Evolutionary conservation across 2,888 invertebrate species (phyloP).

Genomic region (Mythimna albipuncta): DNA sequence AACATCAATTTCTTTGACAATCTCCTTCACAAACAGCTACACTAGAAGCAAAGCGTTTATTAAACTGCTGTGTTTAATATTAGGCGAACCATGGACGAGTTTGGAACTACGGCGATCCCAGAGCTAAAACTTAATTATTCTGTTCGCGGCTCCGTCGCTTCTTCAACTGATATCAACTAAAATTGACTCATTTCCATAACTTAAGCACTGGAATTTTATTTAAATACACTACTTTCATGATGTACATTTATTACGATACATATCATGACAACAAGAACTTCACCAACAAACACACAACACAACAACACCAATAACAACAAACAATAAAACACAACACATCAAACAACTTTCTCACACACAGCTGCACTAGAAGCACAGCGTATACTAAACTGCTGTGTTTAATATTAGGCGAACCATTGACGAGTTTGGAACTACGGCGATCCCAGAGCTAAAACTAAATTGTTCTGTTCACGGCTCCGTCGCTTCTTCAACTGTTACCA

Average conservation of each 20-base stretch:
- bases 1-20: background rate
- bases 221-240: no score
- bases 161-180: slow-evolving; percentile 44
- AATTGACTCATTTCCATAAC: slow-evolving; percentile 36
- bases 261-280: no score
- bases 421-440: slow-evolving; percentile 45
- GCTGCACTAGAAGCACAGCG: background rate
- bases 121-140: slow-evolving; percentile 52
- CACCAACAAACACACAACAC: no score
- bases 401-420: slow-evolving; percentile 36
- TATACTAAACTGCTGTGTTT: slow-evolving; percentile 4
- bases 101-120: slow-evolving; percentile 42
- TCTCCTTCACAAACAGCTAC: background rate
- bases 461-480: slow-evolving; percentile 43
- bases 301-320: no score
- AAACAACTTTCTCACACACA: background rate
- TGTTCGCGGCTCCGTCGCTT: slow-evolving; percentile 34
- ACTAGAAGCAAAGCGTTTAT: background rate
- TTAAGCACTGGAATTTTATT: no score
- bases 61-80: slow-evolving; percentile 21
- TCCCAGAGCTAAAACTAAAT: slow-evolving; percentile 53
- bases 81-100: slow-evolving; percentile 39
- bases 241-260: no score
- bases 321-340: no score
- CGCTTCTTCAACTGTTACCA: slow-evolving; percentile 33